These are phyloP conservation scores for Quadroppia sp. DNA, from an alignment of 2,888 invertebrate species.

Conservation along the genomic window DNA sequence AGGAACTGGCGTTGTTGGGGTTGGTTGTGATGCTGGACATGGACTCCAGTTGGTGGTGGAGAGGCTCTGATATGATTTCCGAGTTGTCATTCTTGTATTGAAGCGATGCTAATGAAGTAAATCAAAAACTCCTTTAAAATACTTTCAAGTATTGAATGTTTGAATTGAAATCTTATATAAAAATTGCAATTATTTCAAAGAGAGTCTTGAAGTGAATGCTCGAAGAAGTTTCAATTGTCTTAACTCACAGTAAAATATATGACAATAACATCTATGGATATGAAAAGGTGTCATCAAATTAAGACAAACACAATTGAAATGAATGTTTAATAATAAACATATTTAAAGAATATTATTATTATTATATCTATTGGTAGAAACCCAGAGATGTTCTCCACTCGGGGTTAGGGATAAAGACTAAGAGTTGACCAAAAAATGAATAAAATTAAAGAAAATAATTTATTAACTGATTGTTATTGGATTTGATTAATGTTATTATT, in stretches of 20 bases:
- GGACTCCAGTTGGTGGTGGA: constrained; percentile 21
- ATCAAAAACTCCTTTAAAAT: neutral
- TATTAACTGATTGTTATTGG: constrained; percentile 7
- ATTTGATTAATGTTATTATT: constrained; percentile 10
- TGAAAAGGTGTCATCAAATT: neutral
- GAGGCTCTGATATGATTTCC: constrained; percentile 10
- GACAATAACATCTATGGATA: neutral
- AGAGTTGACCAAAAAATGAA: neutral
- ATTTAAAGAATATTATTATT: no score
- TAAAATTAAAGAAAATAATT: neutral
- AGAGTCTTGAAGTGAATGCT: no score
- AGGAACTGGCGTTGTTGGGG: neutral
- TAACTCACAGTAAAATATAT: neutral
- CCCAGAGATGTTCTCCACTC: neutral
- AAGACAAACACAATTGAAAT: neutral
- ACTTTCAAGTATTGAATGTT: neutral
- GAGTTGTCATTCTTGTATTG: constrained; percentile 28
- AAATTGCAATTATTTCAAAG: no score
- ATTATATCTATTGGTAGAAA: no score
- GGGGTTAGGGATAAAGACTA: neutral
- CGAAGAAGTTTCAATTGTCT: no score
- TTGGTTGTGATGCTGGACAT: neutral
- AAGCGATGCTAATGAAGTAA: constrained; percentile 3
- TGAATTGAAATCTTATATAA: no score
- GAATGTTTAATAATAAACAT: neutral